A percentile compares a stretch with the other conserved stretches of the same genome.
phyloP scores from a whole-genome alignment of 2,113 vertebrate genomes.

The Leptosomus discolor region DNA sequence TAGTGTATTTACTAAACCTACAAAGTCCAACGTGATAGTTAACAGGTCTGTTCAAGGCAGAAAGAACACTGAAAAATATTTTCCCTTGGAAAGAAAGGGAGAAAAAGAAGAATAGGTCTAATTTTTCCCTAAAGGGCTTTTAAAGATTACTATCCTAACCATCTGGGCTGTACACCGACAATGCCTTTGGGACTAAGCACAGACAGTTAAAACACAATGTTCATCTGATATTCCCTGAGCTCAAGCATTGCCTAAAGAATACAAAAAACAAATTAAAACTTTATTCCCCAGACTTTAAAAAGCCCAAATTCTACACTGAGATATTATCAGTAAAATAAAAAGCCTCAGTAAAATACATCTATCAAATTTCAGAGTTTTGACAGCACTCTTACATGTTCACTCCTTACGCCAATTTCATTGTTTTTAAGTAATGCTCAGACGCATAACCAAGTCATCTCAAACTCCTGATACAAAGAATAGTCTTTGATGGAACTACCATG shows the following conservation, averaged over 20 bases:
- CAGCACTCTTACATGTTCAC: not conserved
- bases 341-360: not conserved
- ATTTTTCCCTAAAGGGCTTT: not conserved
- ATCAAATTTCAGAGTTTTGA: not conserved
- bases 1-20: not conserved
- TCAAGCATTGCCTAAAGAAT: not conserved
- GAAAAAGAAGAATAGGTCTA: not conserved
- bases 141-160: not conserved
- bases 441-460: not conserved
- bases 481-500: not conserved
- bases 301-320: not conserved
- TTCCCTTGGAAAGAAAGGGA: not conserved
- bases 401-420: not conserved
- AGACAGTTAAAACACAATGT: not conserved
- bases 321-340: not conserved
- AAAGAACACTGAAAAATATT: not conserved
- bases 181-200: not conserved
- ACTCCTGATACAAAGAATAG: not conserved
- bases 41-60: not conserved
- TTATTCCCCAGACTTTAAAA: not conserved
- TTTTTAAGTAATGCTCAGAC: not conserved
- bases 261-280: not conserved
- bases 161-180: not conserved
- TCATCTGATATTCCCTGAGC: not conserved
- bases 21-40: not conserved